Conservation (phyloP, 2,888 invertebrate genomes). For the Steinernema scapterisci region DNA sequence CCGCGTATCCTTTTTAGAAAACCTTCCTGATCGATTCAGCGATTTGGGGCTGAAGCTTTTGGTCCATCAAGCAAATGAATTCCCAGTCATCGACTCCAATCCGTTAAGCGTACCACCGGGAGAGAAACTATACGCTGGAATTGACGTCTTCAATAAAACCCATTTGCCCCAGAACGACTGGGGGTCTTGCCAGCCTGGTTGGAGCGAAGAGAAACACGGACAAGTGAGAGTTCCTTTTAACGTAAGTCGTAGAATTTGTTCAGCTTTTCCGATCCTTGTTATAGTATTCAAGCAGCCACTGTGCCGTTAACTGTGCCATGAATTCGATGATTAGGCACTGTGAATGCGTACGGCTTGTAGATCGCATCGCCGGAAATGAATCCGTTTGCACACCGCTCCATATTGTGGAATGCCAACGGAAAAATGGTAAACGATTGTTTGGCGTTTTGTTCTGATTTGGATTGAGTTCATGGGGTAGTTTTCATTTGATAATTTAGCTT, state of each 20-base stretch:
- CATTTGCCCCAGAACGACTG: slow-evolving; percentile 49
- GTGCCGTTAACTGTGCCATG: slow-evolving; percentile 45
- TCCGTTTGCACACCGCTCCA: slow-evolving; percentile 40
- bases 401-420: slow-evolving; percentile 30
- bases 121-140: slow-evolving; percentile 44
- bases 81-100: slow-evolving; percentile 43
- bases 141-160: slow-evolving; percentile 45
- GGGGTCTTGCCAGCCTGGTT: slow-evolving; percentile 50
- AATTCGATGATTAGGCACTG: slow-evolving; percentile 41
- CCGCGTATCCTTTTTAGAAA: slow-evolving; percentile 26
- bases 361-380: slow-evolving; percentile 12
- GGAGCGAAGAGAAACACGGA: slow-evolving; percentile 37
- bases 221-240: slow-evolving; percentile 34
- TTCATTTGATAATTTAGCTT: background rate
- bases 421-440: slow-evolving; percentile 1
- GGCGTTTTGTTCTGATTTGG: background rate
- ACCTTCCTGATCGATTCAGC: slow-evolving; percentile 28
- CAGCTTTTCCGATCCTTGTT: background rate
- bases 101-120: slow-evolving; percentile 47
- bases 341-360: slow-evolving; percentile 44
- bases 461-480: background rate
- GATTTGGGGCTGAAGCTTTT: slow-evolving; percentile 48
- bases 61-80: slow-evolving; percentile 43
- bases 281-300: slow-evolving; percentile 51
- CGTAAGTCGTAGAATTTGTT: slow-evolving; percentile 31